Evolutionary conservation across 1,140 invertebrate species (phyloP), one percentile per base, ranked within the genome.

Genomic region (Drosophila tani): DNA sequence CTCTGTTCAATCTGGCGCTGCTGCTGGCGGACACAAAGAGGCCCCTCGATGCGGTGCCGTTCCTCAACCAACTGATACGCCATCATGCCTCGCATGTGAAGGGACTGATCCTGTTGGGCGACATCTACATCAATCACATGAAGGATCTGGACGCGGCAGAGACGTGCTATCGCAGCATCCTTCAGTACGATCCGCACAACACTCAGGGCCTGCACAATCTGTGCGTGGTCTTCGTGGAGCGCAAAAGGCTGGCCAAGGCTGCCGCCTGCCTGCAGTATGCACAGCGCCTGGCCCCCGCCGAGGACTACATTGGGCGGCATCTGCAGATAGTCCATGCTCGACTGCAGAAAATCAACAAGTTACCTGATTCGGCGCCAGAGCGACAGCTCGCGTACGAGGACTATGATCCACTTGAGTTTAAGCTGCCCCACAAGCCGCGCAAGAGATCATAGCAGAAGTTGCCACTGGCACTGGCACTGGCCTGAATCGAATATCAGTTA

Each of bases 91-190:
- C 98, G 92, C 98, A 99, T 92, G 96, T 98, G 1, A 99, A 99
- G 94, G 98, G 98, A 19, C 94, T 99, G 11, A 98, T 99, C 71
- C 94, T 99, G 17, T 94, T 99, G 7, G 98, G 98, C 15, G 98
- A 99, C 92, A 98, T 99, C 82, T 99, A 99, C 93, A 98, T 99
- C 45, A 99, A 99, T 93, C 97, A 97, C 74, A 96, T 99, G 76
- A 99, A 99, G 92, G 98, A 99, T 93, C 93, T 99, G 82, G 97
- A 98, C 91, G 97, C 97, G 1, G 98, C 98, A 24, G 97, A 98
- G 94, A 97, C 98, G 96, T 99, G 98, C 92, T 99, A 99, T 93
- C 95, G 96, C 50, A 95, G 96, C 69, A 99, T 99, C 78, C 92
- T 99, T 2, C 95, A 96, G 79, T 91, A 98, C 45, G 98, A 99